Evolutionary conservation across 2,113 vertebrate species (phyloP).

Genomic region (Muntiacus muntjak): DNA sequence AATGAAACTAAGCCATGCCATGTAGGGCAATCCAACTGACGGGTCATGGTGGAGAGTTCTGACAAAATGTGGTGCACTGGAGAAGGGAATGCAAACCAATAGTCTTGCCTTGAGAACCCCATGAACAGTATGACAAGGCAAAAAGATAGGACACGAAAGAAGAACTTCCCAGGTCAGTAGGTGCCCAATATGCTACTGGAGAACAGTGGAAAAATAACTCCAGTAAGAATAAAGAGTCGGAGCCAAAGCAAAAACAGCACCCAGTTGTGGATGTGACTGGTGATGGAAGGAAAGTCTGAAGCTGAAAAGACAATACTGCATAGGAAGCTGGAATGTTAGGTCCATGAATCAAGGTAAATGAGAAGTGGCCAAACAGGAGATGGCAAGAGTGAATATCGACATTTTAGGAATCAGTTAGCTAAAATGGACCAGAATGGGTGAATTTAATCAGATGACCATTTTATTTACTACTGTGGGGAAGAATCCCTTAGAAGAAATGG

Average conservation of each 20-base stretch:
- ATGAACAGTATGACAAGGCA: background rate
- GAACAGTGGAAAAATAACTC: background rate
- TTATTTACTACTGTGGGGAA: background rate
- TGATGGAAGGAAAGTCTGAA: background rate
- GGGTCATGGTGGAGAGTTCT: background rate
- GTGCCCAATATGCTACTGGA: background rate
- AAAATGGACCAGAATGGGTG: background rate
- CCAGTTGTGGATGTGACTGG: background rate
- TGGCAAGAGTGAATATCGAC: background rate
- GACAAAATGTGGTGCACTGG: background rate
- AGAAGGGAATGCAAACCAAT: background rate
- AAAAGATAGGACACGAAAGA: background rate
- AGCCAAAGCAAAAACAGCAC: background rate
- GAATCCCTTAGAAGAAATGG: background rate
- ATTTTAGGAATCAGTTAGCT: background rate
- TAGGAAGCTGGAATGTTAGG: background rate
- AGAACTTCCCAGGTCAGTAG: background rate
- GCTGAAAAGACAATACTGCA: background rate
- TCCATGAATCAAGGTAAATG: background rate
- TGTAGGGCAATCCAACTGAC: background rate
- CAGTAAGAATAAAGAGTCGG: accelerated
- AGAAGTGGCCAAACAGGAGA: background rate
- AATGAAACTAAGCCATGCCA: background rate
- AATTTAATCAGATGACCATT: background rate
- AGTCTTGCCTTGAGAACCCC: background rate